A percentile compares a stretch with the other conserved stretches of the same genome.
These are phyloP conservation scores for Siniperca knerii DNA, from an alignment of 2,113 vertebrate genomes.

Conservation along the genomic window DNA sequence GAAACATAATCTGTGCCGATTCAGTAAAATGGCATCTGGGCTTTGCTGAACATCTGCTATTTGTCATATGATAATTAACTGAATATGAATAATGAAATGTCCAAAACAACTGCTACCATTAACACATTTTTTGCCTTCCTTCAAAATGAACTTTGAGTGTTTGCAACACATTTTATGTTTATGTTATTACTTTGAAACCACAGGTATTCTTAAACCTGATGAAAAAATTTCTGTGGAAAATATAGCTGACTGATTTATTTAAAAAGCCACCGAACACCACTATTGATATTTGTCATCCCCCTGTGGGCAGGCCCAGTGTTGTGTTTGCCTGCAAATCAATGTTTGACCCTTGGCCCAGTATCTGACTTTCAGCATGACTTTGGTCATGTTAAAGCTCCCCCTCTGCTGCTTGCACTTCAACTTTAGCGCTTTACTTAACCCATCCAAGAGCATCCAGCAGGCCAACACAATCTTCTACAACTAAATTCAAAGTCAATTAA, in stretches of 20 bases:
- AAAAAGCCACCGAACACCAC: slow-evolving; percentile 58
- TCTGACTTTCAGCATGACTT: slow-evolving; percentile 69
- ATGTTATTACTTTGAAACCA: not conserved
- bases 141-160: not conserved
- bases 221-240: slow-evolving; percentile 5
- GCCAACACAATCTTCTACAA: not conserved
- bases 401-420: slow-evolving; percentile 21
- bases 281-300: slow-evolving; percentile 48
- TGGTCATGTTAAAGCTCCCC: slow-evolving; percentile 33
- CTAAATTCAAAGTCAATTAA: not conserved
- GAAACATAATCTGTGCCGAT: not conserved
- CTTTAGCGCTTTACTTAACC: slow-evolving; percentile 15
- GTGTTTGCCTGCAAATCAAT: slow-evolving; percentile 66
- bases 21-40: slow-evolving; percentile 1
- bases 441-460: not conserved
- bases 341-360: slow-evolving; percentile 66
- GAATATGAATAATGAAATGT: not conserved
- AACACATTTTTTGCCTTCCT: not conserved
- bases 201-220: not conserved
- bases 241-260: slow-evolving; percentile 43
- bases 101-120: not conserved
- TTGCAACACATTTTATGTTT: not conserved
- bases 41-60: not conserved
- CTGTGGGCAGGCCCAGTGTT: slow-evolving; percentile 16
- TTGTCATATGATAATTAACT: not conserved